A percentile compares a stretch with the other conserved stretches of the same genome.
Evolutionary conservation across 2,888 invertebrate species (phyloP).

Genomic region (Sphecodes monilicornis): DNA sequence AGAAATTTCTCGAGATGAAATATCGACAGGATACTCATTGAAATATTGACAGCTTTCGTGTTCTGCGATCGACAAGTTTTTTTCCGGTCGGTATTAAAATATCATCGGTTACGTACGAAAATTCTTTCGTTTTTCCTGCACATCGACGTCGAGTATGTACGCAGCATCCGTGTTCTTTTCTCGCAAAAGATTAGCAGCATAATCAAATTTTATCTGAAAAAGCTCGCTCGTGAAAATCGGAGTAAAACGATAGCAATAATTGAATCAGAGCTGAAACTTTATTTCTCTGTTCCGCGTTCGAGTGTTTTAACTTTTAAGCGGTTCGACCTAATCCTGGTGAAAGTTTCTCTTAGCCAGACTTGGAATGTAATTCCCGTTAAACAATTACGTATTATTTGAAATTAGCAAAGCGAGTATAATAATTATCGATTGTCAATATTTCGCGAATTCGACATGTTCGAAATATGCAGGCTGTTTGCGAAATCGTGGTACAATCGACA

Average conservation of each 20-base stretch:
- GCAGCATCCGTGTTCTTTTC: neutral
- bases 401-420: neutral
- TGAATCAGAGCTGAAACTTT: neutral
- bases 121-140: neutral
- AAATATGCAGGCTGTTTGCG: too few relatives aligned
- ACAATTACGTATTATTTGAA: neutral
- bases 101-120: constrained; percentile 36
- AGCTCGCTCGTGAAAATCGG: neutral
- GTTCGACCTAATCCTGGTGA: neutral
- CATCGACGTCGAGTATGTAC: neutral
- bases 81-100: constrained; percentile 53
- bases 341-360: neutral
- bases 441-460: neutral
- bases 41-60: constrained; percentile 53
- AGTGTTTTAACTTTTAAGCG: constrained; percentile 2
- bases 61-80: constrained; percentile 50
- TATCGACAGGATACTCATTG: constrained; percentile 57
- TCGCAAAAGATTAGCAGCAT: neutral
- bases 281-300: neutral
- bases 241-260: constrained; percentile 2
- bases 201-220: constrained; percentile 18
- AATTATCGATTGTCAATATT: neutral
- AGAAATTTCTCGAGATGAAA: constrained; percentile 55
- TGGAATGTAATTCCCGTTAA: neutral
- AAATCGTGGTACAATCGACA: too few relatives aligned